Evolutionary conservation across 2,888 invertebrate species (phyloP).

Genomic region (Celastrina argiolus): DNA sequence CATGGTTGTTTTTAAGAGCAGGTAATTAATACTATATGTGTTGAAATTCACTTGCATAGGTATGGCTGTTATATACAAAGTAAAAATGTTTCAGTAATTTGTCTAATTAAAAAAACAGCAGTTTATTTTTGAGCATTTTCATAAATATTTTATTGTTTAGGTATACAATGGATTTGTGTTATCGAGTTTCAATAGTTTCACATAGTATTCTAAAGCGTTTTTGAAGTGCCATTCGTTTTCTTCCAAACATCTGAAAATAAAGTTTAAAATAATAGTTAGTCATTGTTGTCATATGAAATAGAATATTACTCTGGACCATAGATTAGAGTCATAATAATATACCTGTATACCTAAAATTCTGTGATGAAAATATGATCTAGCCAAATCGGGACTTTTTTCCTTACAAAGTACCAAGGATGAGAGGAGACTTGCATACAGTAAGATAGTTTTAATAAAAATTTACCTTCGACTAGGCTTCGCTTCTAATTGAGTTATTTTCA

Average conservation of each 20-base stretch:
- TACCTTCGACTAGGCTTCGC: slow-evolving; percentile 50
- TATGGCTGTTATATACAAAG: too few relatives aligned
- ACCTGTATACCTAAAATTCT: too few relatives aligned
- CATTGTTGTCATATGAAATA: too few relatives aligned
- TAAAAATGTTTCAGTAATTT: background rate
- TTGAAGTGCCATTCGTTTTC: slow-evolving; percentile 80
- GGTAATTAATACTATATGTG: too few relatives aligned
- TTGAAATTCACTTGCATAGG: too few relatives aligned
- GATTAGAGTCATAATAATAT: too few relatives aligned
- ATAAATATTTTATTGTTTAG: background rate
- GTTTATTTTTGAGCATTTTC: background rate
- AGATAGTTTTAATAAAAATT: slow-evolving; percentile 19
- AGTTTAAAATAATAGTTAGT: too few relatives aligned
- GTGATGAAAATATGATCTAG: too few relatives aligned
- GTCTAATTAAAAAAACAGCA: background rate
- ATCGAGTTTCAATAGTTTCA: slow-evolving; percentile 48
- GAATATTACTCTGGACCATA: too few relatives aligned
- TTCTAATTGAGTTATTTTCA: slow-evolving; percentile 52
- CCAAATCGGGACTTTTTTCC: too few relatives aligned
- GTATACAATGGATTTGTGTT: slow-evolving; percentile 38
- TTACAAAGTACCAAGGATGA: too few relatives aligned
- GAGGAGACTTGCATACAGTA: too few relatives aligned
- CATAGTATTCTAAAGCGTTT: slow-evolving; percentile 55
- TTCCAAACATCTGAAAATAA: slow-evolving; percentile 78
- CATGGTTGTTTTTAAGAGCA: background rate